Evolutionary conservation across 64 coral and sea anemone genomes (phyloP), one percentile per base, ranked within the genome.

Genomic region (Anthopleura sola): DNA sequence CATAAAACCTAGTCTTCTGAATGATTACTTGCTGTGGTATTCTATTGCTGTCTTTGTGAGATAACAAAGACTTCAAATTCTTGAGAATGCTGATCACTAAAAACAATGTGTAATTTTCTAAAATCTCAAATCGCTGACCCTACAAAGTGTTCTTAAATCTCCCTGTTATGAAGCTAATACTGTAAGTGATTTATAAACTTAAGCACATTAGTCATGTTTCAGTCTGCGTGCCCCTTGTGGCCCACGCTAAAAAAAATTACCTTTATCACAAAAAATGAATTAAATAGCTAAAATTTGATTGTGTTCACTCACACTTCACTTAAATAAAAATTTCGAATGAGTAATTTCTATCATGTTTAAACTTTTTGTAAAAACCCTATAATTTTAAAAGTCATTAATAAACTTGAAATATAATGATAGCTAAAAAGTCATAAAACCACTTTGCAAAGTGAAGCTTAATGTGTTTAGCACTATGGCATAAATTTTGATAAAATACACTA

Each of bases 11-110:
- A 79, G 76, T 44, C 76, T 79, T 48, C 13, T 71, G 66, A 71
- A 34, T 33, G 66, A 71, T 79, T 24, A 79, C 76, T 79, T 79
- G 76, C 76, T 79, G 76, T 23, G 76, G n/a, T 44, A 48, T 79
- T 79, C 37, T 79, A 20, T 79, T 48, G 66, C 66, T 29, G 1
- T 71, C 66, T 71, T 71, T 71, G 66, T 71, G n/a, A 38, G 1
- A 44, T 18, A 38, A 79, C 76, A 79, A 79, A 79, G 76, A 46
- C 36, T 23, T 38, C 21, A 48, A 79, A 79, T 79, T 79, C 76
- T 79, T 79, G 36, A 38, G 10, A 48, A 24, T 11, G 36, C 76
- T 40, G 6, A 79, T 46, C 5, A 79, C 34, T 47, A 79, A 71
- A 71, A 32, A 32, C 10, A 71, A 71, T 14, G n/a, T 11, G 29